Base-by-base conservation (phyloP, 1,140 invertebrate species). In the Gonatopus flavifemur region DNA sequence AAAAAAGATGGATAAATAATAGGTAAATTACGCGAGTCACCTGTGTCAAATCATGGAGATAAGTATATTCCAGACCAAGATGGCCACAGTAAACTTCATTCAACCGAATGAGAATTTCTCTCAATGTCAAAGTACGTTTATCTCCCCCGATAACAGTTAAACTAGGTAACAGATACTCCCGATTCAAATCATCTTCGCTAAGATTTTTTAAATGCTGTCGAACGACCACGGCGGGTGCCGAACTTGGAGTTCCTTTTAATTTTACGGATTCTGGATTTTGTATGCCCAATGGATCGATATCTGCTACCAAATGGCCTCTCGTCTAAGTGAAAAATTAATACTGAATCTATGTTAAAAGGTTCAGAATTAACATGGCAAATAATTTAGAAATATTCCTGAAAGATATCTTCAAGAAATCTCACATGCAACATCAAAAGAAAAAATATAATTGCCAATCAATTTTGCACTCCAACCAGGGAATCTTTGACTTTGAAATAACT, bases 21-120 rank as follows among this genome's bases (percentile, higher is more conserved):
- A n/a, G n/a, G n/a, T n/a, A 19, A 19, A 43, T 42, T 30, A 42
- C 6, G 6, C 5, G 12, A 40, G 28, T 24, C 12, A 24, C 6
- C 12, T 25, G 18, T 3, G 2, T 12, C 3, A 86, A 38, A 86
- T 89, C 89, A 51, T 89, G 89, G 50, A 94, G 84, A 65, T 92
- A 91, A 85, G 92, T 93, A 67, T 90, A 95, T 67, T 96, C 93
- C 3, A 91, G 81, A n/a, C 93, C 93, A 30, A 88, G 81, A 35
- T 82, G 80, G 4, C 81, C 75, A 44, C 86, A 88, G 57, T 87
- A 87, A 6, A 83, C 76, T 28, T 79, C 82, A 72, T 94, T 90
- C 13, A 96, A 74, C 16, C 91, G 81, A 3, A 70, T 72, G 25
- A 94, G 75, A 53, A 96, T 96, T 54, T 94, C 90, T 33, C 86